These are phyloP conservation scores for Himalopsyche anomala DNA, from an alignment of 2,888 invertebrate genomes.

Conservation along the genomic window DNA sequence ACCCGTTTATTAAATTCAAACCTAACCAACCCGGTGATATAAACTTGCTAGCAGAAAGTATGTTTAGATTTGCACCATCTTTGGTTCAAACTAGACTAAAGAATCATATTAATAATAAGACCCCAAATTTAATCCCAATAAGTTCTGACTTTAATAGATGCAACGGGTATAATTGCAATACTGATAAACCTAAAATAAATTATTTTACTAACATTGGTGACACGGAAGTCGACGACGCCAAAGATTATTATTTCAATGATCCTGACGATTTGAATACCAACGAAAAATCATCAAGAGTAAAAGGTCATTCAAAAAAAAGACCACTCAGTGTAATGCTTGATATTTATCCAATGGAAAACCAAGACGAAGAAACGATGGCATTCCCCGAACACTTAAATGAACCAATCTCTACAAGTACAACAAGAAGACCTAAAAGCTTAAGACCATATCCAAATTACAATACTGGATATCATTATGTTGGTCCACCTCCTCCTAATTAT, in stretches of 20 bases:
- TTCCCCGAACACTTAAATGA: slow-evolving; percentile 68
- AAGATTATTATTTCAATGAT: not conserved
- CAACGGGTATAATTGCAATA: not conserved
- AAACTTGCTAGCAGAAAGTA: slow-evolving; percentile 81
- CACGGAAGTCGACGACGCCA: slow-evolving; percentile 44
- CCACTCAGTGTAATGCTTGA: slow-evolving; percentile 82
- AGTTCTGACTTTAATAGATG: not conserved
- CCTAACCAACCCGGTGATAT: slow-evolving; percentile 86
- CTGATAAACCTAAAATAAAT: not conserved
- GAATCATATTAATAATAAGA: slow-evolving; percentile 11
- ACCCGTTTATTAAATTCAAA: slow-evolving; percentile 83
- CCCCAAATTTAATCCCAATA: not conserved
- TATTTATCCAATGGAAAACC: slow-evolving; percentile 78
- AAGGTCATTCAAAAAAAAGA: slow-evolving; percentile 68
- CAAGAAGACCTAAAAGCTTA: slow-evolving; percentile 49
- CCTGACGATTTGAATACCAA: not conserved
- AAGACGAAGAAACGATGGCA: slow-evolving; percentile 68
- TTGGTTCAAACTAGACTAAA: slow-evolving; percentile 66
- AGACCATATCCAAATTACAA: not conserved
- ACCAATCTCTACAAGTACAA: slow-evolving; percentile 53
- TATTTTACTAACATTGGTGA: slow-evolving; percentile 15
- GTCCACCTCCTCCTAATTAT: slow-evolving; percentile 9
- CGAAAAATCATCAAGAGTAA: slow-evolving; percentile 36
- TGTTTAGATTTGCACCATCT: slow-evolving; percentile 71
- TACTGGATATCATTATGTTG: slow-evolving; percentile 41